These are phyloP conservation scores for Catotricha subobsoleta DNA, from an alignment of 2,888 invertebrate genomes.

Conservation along the genomic window DNA sequence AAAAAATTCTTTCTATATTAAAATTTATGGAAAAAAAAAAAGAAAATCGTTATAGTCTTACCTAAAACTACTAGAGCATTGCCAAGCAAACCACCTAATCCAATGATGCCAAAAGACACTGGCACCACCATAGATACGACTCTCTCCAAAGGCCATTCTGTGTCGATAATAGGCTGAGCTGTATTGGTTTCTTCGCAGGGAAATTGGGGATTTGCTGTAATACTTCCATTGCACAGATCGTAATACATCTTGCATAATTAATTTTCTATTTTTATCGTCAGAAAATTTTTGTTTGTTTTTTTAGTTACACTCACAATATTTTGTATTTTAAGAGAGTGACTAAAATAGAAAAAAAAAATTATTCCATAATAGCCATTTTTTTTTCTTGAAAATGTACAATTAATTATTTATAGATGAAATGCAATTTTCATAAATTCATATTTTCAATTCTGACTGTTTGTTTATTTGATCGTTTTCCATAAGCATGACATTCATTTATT, in stretches of 20 bases:
- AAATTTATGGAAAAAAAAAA: neutral
- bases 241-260: conserved; percentile 2
- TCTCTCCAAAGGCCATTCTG: conserved; percentile 38
- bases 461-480: no score
- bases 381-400: no score
- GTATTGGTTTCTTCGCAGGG: neutral
- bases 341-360: no score
- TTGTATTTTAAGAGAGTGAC: no score
- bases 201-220: neutral
- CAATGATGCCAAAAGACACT: conserved; percentile 69
- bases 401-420: no score
- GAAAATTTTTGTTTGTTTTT: no score
- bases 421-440: no score
- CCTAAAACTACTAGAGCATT: conserved; percentile 69
- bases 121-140: conserved; percentile 58
- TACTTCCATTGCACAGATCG: neutral
- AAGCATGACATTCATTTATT: no score
- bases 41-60: conserved; percentile 17
- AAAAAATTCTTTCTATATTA: neutral
- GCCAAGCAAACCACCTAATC: conserved; percentile 73
- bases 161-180: conserved; percentile 18
- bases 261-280: neutral
- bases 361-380: no score
- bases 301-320: no score
- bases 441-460: no score